phyloP scores from a whole-genome alignment of 2,888 invertebrate genomes.

The Lasioglossum zephyrum region DNA sequence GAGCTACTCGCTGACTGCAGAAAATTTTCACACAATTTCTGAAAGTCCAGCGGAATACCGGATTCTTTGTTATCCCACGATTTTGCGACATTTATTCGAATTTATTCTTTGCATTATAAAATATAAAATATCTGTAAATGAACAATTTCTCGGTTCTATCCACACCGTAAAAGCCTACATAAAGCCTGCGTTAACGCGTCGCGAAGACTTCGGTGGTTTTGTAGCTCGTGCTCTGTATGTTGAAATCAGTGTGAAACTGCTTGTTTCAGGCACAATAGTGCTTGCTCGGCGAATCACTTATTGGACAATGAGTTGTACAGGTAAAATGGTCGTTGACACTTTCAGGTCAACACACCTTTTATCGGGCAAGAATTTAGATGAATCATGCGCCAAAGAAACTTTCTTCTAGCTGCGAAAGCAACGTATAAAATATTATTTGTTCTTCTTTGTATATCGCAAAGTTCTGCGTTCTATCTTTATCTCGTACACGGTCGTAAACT shows the following conservation, averaged over 20 bases:
- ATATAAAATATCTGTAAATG: no score
- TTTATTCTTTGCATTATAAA: neutral
- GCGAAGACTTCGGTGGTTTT: neutral
- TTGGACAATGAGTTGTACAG: slow-evolving; percentile 49
- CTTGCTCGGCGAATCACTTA: slow-evolving; percentile 61
- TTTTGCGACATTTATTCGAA: neutral
- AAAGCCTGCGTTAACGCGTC: neutral
- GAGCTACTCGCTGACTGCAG: neutral
- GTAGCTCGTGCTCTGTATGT: neutral
- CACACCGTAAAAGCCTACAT: neutral
- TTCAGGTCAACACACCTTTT: slow-evolving; percentile 41
- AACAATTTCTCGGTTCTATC: neutral
- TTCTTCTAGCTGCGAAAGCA: neutral
- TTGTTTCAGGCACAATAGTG: slow-evolving; percentile 22
- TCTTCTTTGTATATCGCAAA: neutral
- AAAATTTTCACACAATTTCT: neutral
- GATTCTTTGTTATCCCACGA: neutral
- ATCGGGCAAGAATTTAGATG: slow-evolving; percentile 13
- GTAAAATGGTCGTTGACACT: slow-evolving; percentile 31
- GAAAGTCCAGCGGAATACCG: neutral
- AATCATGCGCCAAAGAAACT: neutral
- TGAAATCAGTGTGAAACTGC: slow-evolving; percentile 13
- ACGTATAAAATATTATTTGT: neutral
- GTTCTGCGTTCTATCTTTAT: neutral
- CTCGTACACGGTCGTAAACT: neutral